These are phyloP conservation scores for Agonopterix arenella DNA, from an alignment of 2,888 invertebrate genomes.

Conservation along the genomic window DNA sequence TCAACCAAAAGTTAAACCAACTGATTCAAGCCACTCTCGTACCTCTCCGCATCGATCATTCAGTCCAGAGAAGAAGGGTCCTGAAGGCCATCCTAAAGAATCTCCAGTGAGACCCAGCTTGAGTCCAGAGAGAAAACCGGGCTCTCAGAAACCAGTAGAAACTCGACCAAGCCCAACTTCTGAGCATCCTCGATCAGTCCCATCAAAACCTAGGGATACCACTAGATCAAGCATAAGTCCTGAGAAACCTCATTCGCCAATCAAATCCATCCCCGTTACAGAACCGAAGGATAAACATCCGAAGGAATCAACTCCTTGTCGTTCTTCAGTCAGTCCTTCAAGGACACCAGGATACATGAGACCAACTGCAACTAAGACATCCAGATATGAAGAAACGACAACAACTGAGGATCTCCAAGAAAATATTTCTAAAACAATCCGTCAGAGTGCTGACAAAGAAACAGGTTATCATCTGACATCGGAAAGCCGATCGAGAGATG, in stretches of 20 bases:
- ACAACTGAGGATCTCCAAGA: constrained; percentile 10
- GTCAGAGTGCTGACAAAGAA: constrained; percentile 31
- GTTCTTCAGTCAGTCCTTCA: constrained; percentile 25
- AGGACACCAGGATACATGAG: constrained; percentile 45
- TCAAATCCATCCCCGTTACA: constrained; percentile 15
- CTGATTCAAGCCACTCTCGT: constrained; percentile 12
- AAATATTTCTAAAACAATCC: constrained; percentile 9
- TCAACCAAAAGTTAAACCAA: not conserved
- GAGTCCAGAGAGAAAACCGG: constrained; percentile 37
- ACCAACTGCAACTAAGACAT: constrained; percentile 29
- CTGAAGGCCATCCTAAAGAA: not conserved
- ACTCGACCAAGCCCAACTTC: constrained; percentile 30
- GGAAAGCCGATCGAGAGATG: constrained; percentile 8
- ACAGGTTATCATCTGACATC: constrained; percentile 9
- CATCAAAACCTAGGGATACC: constrained; percentile 11
- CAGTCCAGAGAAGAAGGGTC: not conserved
- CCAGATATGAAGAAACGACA: constrained; percentile 7
- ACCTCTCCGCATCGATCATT: constrained; percentile 12
- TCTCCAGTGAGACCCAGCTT: constrained; percentile 11
- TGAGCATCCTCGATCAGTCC: constrained; percentile 16
- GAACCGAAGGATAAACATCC: constrained; percentile 15
- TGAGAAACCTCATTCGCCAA: constrained; percentile 28
- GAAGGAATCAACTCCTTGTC: constrained; percentile 10
- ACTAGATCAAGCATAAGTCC: constrained; percentile 29
- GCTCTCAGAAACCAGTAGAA: constrained; percentile 37